These are phyloP conservation scores for Mimas tiliae DNA, from an alignment of 2,888 invertebrate genomes.

Conservation along the genomic window DNA sequence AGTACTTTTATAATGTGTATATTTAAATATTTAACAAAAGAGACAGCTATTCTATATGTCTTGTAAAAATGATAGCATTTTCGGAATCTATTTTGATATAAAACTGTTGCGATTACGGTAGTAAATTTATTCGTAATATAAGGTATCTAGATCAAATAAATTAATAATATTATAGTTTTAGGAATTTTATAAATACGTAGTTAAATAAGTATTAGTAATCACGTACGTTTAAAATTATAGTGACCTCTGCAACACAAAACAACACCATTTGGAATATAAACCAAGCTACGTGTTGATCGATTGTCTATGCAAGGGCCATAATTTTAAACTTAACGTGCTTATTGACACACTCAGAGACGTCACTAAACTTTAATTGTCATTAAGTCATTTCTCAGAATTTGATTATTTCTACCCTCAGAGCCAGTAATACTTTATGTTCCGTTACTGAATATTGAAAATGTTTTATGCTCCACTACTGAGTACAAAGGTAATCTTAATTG, in stretches of 20 bases:
- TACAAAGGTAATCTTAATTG: no score
- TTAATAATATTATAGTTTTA: slow-evolving; percentile 51
- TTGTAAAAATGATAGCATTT: no score
- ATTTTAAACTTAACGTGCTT: slow-evolving; percentile 28
- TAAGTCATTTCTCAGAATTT: no score
- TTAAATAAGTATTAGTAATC: slow-evolving; percentile 43
- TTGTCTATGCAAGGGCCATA: slow-evolving; percentile 18
- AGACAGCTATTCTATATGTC: slow-evolving; percentile 4
- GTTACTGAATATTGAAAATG: no score
- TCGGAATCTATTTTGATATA: slow-evolving; percentile 19
- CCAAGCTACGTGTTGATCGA: not conserved
- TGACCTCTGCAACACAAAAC: slow-evolving; percentile 2
- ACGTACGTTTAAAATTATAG: slow-evolving; percentile 43
- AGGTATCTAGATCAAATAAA: slow-evolving; percentile 77
- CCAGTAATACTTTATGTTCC: no score
- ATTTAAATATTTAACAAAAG: slow-evolving; percentile 12
- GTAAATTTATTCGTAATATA: slow-evolving; percentile 35
- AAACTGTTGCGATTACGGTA: slow-evolving; percentile 14
- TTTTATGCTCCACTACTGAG: no score
- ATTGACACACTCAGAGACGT: no score
- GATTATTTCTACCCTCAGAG: no score
- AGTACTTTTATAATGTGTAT: slow-evolving; percentile 5
- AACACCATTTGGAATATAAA: not conserved
- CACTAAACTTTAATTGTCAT: no score
- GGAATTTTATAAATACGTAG: slow-evolving; percentile 62